Base-by-base conservation (phyloP, 2,113 vertebrate species). In the Polypterus bichir region DNA sequence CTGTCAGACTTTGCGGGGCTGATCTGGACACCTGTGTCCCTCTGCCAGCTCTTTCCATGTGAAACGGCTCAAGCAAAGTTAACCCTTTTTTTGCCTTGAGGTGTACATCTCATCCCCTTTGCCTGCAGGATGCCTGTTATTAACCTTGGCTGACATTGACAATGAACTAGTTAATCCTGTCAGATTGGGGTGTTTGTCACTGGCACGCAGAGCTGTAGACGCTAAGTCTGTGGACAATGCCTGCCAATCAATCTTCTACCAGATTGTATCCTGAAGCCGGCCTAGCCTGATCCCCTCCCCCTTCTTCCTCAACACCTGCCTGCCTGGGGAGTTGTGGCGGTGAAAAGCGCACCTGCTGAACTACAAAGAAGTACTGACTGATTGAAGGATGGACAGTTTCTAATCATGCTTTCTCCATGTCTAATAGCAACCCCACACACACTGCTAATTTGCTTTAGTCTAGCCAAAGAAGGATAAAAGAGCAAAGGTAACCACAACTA, bases 1-100 rank as follows among this genome's bases (percentile, higher is more conserved):
- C 71, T 74, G 69, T 76, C 75, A 74, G 72, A 8, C 9, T 74
- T 78, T 69, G 78, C 54, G 46, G 47, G 74, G 76, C 68, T 74
- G 76, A 70, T 58, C 27, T 57, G 70, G 61, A 75, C 78, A 79
- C 77, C 74, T 81, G 75, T 67, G 66, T 47, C 70, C 63, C 67
- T 61, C 61, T 45, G 4, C 54, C 70, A 75, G 69, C 80, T 72
- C 75, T 65, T 62, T 58, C 62, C 49, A 59, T 67, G 65, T 69
- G 49, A 70, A 63, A 66, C 48, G 68, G 49, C 59, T 62, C 65
- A 47, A 56, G 58, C 62, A 64, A 47, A 59, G 58, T 71, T 72
- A 52, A 65, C 64, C 62, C 64, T 62, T 64, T 58, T 60, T 66
- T 10, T 67, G 72, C 64, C 46, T 49, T 49, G 27, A 45, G 56